Evolutionary conservation across 37 sponge, comb jelly and placozoan species (phyloP).

Genomic region (Theonella swinhoei): DNA sequence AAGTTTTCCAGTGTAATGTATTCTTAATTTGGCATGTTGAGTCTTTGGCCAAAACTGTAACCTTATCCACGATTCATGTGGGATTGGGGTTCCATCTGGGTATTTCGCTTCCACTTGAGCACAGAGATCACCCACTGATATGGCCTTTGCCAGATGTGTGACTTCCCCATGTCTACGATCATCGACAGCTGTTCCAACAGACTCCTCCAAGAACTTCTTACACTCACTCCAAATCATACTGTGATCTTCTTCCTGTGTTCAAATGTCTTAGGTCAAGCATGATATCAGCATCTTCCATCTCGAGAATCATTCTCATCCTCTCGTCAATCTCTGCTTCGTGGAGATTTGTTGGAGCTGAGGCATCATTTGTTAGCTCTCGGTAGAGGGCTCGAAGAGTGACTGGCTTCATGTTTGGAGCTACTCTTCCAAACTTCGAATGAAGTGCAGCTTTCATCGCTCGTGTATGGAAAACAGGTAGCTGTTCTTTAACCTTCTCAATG

Average conservation of each 20-base stretch:
- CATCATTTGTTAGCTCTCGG: slow-evolving; percentile 36
- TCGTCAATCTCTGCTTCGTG: slow-evolving; percentile 32
- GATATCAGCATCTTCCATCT: slow-evolving; percentile 46
- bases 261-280: slow-evolving; percentile 36
- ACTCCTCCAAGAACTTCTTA: slow-evolving; percentile 49
- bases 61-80: slow-evolving; percentile 1
- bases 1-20: slow-evolving; percentile 60
- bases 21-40: background rate
- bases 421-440: slow-evolving; percentile 47
- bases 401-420: slow-evolving; percentile 23
- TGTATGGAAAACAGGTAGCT: slow-evolving; percentile 37
- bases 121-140: slow-evolving; percentile 32
- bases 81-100: slow-evolving; percentile 15
- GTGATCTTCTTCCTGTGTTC: slow-evolving; percentile 29
- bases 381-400: slow-evolving; percentile 19
- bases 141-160: slow-evolving; percentile 14
- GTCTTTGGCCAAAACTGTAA: slow-evolving; percentile 67
- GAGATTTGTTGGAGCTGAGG: slow-evolving; percentile 8
- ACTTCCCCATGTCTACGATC: slow-evolving; percentile 44
- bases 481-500: slow-evolving; percentile 31
- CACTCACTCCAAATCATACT: slow-evolving; percentile 57
- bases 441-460: slow-evolving; percentile 20
- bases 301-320: slow-evolving; percentile 6
- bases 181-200: slow-evolving; percentile 49
- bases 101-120: slow-evolving; percentile 37